Percentiles rank a stretch among this genome's conserved stretches.
Conservation (phyloP, 2,797 vertebrate species). For the Helarctos malayanus region DNA sequence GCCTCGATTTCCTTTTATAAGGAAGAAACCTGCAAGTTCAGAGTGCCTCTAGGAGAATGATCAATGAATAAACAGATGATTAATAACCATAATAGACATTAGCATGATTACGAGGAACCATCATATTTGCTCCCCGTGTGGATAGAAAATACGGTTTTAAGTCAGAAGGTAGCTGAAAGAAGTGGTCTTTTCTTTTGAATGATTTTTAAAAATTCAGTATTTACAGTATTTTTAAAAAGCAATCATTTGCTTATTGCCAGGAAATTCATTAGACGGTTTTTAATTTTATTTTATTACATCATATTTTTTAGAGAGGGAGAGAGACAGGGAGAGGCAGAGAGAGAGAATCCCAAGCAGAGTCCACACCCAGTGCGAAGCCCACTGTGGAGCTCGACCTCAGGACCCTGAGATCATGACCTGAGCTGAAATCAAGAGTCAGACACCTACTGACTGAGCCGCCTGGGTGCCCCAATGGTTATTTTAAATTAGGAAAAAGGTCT, state of each 20-base stretch:
- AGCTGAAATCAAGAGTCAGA: not conserved
- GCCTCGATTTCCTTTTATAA: not conserved
- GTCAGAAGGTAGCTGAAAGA: conserved; percentile 53
- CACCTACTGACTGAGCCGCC: not conserved
- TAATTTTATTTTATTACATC: not conserved
- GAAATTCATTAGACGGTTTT: conserved; percentile 50
- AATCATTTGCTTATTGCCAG: conserved; percentile 61
- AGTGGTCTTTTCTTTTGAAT: conserved; percentile 38
- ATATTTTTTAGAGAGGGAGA: not conserved
- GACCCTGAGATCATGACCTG: not conserved
- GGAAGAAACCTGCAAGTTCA: not conserved
- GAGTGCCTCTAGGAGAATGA: not conserved
- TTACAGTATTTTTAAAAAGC: conserved; percentile 64
- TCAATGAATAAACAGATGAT: not conserved
- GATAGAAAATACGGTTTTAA: conserved; percentile 35
- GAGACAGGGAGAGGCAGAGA: not conserved
- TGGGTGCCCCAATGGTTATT: not conserved
- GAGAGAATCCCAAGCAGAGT: not conserved
- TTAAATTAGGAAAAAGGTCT: conserved; percentile 59
- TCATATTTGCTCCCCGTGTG: not conserved
- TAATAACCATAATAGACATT: not conserved
- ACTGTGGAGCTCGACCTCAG: not conserved
- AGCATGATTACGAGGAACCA: conserved; percentile 35
- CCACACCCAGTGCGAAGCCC: not conserved
- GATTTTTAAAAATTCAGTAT: conserved; percentile 58